A percentile compares a stretch with the other conserved stretches of the same genome.
Conservation (phyloP, 2,888 invertebrate genomes). For the Ryuthela nishihirai region DNA sequence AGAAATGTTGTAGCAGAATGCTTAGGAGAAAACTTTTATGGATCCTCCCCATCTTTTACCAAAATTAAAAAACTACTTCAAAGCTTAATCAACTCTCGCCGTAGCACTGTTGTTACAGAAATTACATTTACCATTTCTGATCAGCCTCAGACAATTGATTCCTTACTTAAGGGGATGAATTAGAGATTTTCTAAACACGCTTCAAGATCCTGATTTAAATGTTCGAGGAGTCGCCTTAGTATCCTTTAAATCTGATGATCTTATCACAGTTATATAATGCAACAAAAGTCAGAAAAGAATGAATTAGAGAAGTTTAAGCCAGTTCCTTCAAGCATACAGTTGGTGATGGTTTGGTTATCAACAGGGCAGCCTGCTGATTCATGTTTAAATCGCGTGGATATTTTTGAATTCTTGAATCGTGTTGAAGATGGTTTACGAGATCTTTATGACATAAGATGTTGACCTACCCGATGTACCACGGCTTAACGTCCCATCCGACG, state of each 20-base stretch:
- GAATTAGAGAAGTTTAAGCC: constrained; percentile 99
- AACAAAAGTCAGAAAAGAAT: constrained; percentile 93
- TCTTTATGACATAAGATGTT: constrained; percentile 84
- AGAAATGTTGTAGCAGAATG: constrained; percentile 99
- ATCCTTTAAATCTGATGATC: constrained; percentile 95
- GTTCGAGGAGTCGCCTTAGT: constrained; percentile 95
- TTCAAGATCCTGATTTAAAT: constrained; percentile 87
- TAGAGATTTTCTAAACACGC: constrained; percentile 77
- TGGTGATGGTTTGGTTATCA: constrained; percentile 93
- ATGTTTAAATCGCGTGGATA: constrained; percentile 91
- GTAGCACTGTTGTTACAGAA: constrained; percentile 95
- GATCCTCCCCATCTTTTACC: constrained; percentile 84
- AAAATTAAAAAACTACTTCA: constrained; percentile 74
- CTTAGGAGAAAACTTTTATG: constrained; percentile 86
- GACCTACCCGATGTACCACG: constrained; percentile 97
- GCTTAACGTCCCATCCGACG: too few species aligned
- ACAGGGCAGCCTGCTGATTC: constrained; percentile 80
- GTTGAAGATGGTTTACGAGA: constrained; percentile 86
- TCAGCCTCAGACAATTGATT: constrained; percentile 91
- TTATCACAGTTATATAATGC: constrained; percentile 92
- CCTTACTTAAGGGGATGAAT: constrained; percentile 74
- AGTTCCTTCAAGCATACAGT: constrained; percentile 98
- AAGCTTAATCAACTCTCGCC: constrained; percentile 75
- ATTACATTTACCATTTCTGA: constrained; percentile 98
- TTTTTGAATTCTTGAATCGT: constrained; percentile 94